These are phyloP conservation scores for Notamacropus eugenii DNA, from an alignment of 2,797 vertebrate species.

Conservation along the genomic window DNA sequence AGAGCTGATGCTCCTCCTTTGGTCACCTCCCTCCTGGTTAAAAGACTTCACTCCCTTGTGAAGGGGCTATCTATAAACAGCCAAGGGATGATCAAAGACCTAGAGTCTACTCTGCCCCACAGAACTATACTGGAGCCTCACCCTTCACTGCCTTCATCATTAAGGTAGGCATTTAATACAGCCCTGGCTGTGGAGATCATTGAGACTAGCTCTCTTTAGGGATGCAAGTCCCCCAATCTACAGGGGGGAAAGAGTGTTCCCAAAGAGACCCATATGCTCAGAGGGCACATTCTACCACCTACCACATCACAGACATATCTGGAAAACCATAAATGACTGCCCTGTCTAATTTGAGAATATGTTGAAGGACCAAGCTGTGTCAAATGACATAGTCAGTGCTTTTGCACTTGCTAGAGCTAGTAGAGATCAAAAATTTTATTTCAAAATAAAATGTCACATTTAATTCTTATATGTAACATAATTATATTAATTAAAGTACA, in stretches of 20 bases:
- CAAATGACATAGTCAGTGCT: neutral
- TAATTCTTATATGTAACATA: neutral
- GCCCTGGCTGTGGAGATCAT: neutral
- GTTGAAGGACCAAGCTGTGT: neutral
- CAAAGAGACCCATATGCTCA: neutral
- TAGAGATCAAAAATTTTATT: neutral
- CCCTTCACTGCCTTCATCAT: neutral
- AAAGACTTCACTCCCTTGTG: neutral
- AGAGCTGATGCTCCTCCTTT: neutral
- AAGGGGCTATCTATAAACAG: slow-evolving; percentile 8
- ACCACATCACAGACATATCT: neutral
- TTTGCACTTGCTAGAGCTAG: neutral
- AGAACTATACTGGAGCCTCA: neutral
- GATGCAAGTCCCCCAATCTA: neutral
- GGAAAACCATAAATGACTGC: neutral
- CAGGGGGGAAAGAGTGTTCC: neutral
- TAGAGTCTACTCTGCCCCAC: neutral
- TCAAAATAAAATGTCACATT: neutral
- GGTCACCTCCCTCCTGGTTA: neutral
- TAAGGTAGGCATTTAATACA: neutral
- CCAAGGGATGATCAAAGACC: neutral
- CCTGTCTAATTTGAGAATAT: neutral
- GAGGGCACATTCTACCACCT: neutral
- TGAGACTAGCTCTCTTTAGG: neutral
- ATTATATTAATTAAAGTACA: neutral